A percentile compares a stretch with the other conserved stretches of the same genome.
Evolutionary conservation across 2,888 invertebrate species (phyloP).

Genomic region (Amphiduros pacificus): DNA sequence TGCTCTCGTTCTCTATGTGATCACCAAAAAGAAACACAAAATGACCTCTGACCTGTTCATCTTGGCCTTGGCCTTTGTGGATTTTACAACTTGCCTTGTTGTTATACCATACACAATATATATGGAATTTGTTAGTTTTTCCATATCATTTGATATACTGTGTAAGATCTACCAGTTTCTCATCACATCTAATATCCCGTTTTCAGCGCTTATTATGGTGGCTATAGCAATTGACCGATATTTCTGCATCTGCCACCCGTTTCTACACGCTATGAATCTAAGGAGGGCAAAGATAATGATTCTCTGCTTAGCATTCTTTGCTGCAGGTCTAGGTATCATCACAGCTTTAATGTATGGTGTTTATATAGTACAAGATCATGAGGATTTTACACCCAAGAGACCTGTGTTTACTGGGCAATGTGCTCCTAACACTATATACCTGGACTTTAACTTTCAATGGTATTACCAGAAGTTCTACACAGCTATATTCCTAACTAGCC

Average conservation of each 20-base stretch:
- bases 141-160: slow-evolving; percentile 35
- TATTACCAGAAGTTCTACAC: slow-evolving; percentile 52
- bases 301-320: slow-evolving; percentile 35
- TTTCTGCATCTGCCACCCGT: slow-evolving; percentile 50
- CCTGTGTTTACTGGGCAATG: slow-evolving; percentile 36
- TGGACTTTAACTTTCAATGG: slow-evolving; percentile 35
- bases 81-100: slow-evolving; percentile 47
- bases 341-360: slow-evolving; percentile 41
- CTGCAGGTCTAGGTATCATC: slow-evolving; percentile 42
- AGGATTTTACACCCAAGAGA: background rate
- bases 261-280: slow-evolving; percentile 45
- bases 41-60: slow-evolving; percentile 55
- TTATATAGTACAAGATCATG: slow-evolving; percentile 12
- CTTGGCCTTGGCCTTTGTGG: slow-evolving; percentile 47
- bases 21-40: slow-evolving; percentile 44
- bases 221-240: slow-evolving; percentile 43
- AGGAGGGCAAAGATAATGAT: slow-evolving; percentile 36
- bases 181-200: slow-evolving; percentile 47
- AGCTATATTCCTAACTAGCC: slow-evolving; percentile 48
- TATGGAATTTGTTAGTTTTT: slow-evolving; percentile 45
- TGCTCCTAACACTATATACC: slow-evolving; percentile 32
- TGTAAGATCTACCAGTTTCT: slow-evolving; percentile 51
- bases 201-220: slow-evolving; percentile 50
- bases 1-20: slow-evolving; percentile 53
- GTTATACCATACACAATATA: slow-evolving; percentile 49